Evolutionary conservation across 2,888 invertebrate species (phyloP), one percentile per base, ranked within the genome.

Genomic region (Prosapia bicincta): DNA sequence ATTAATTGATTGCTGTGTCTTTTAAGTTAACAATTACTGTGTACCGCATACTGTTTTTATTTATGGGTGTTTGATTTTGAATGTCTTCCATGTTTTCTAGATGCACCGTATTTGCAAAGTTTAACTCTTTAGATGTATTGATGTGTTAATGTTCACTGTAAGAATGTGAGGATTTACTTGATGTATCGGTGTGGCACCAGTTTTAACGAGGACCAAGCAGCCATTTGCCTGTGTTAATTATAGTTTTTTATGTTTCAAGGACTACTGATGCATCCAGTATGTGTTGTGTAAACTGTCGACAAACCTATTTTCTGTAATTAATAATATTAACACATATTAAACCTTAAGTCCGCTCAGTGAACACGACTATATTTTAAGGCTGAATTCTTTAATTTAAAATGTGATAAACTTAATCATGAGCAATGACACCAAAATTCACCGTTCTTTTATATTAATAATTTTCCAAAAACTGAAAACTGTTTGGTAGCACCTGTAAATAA

Each of bases 21-120:
- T 54, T 20, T 13, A 38, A 38, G 38, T 38, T 38, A 13, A 38
- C 38, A 38, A 15, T 38, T 38, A 38, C 7, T n/a, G 54, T 54
- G 54, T 20, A 54, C 7, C 54, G 38, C 38, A 20, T 54, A 54
- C 54, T 54, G 54, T 73, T 73, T 69, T 74, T 43, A 74, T 68
- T 74, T 74, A 26, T 74, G 71, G 70, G 69, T 75, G 70, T 75
- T 71, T 75, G 75, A 70, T 75, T 75, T 81, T 79, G 78, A 80
- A 80, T 80, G 81, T 81, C 81, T 81, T 81, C 81, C 81, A 81
- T 80, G 80, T 81, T 79, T 77, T 79, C 79, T 79, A 77, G 77
- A 54, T 77, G 80, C 80, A 81, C 79, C 80, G 78, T 78, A 78
- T 77, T 26, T 30, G 69, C 54, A 54, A 13, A 13, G 54, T 54